Evolutionary conservation across 23 tunicate genomes (phyloP).

Genomic region (Styela clava): DNA sequence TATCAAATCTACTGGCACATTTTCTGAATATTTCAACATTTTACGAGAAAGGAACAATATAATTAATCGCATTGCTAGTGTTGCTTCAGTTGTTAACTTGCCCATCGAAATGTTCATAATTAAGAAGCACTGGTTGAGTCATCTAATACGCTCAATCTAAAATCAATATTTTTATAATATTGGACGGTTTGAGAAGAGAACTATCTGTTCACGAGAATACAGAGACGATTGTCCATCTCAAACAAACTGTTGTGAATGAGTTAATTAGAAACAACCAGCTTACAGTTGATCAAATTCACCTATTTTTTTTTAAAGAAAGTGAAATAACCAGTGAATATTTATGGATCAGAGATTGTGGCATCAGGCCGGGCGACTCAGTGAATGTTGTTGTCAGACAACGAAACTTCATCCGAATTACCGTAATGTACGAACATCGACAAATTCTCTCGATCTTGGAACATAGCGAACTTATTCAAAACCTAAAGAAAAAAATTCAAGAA

Average conservation of each 20-base stretch:
- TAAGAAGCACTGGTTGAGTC: too few relatives aligned
- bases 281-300: neutral
- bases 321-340: neutral
- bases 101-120: too few relatives aligned
- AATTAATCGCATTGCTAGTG: too few relatives aligned
- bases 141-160: too few relatives aligned
- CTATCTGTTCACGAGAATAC: neutral
- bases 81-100: too few relatives aligned
- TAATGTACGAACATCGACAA: neutral
- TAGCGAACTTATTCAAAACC: neutral
- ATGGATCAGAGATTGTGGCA: neutral
- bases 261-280: neutral
- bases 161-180: too few relatives aligned
- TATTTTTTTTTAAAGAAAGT: neutral
- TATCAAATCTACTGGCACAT: too few relatives aligned
- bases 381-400: neutral
- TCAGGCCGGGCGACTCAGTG: neutral
- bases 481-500: neutral
- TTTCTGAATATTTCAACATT: too few relatives aligned
- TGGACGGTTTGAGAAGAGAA: neutral
- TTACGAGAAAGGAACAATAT: too few relatives aligned
- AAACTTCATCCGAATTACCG: neutral
- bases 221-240: neutral
- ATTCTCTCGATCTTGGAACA: neutral
- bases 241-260: neutral